Conservation (phyloP, 2,888 invertebrate species). For the Callimorpha dominula region DNA sequence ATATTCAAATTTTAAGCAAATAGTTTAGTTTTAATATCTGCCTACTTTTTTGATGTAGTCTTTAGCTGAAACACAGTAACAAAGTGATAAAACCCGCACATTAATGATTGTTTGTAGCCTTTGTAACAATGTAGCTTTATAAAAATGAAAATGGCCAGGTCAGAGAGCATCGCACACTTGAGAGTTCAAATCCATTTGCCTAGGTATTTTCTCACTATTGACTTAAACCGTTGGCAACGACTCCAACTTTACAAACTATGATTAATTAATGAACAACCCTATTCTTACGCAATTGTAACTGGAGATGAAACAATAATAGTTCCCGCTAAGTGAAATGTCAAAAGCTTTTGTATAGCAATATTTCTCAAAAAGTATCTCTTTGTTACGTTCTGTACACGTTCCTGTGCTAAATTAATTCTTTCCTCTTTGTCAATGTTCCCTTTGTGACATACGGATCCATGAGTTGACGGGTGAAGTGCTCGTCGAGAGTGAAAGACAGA, state of each 20-base stretch:
- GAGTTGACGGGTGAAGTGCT: conserved; percentile 8
- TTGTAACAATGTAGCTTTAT: background rate
- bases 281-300: background rate
- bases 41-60: background rate
- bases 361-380: conserved; percentile 39
- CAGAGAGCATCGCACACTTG: background rate
- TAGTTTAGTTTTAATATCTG: background rate
- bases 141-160: background rate
- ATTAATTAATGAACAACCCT: conserved; percentile 11
- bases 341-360: conserved; percentile 28
- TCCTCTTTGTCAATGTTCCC: conserved; percentile 28
- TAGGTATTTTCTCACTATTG: background rate
- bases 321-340: conserved; percentile 16
- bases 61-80: background rate
- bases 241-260: background rate
- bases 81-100: background rate
- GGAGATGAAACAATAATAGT: conserved; percentile 22
- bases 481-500: conserved; percentile 10
- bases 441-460: conserved; percentile 25
- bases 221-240: background rate
- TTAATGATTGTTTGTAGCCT: too few relatives aligned
- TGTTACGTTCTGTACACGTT: conserved; percentile 24
- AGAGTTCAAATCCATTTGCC: background rate
- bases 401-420: conserved; percentile 33
- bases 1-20: background rate